Evolutionary conservation across 2,113 vertebrate genomes (phyloP), one percentile per base, ranked within the genome.

Genomic region (Diphyllodes magnificus): DNA sequence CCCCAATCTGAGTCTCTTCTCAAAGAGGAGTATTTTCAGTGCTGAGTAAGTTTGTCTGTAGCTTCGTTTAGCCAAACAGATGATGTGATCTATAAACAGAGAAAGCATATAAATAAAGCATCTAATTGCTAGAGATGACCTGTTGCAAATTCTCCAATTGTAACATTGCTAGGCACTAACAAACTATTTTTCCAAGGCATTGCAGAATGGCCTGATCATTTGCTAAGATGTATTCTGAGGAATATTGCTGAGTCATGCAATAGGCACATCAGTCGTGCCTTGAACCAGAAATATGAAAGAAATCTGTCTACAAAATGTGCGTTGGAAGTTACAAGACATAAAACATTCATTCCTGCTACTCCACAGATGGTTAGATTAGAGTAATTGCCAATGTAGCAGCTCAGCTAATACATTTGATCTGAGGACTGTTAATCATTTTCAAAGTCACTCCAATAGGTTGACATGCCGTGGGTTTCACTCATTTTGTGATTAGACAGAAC

Each of bases 401-500:
- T 54, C 39, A 57, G 42, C 15, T 86, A 40, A 57, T 66, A 57
- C 12, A 9, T 75, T 47, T 78, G 12, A 27, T 68, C 17, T 79
- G 53, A 68, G n/a, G 33, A 47, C 30, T 60, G 17, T 76, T 76
- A 80, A 42, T 54, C 5, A 47, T 28, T 77, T 82, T 45, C 72
- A 50, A 73, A 85, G n/a, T 61, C 21, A 37, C 7, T 83, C 16
- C 23, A 63, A 9, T 15, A 49, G 7, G 6, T 39, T 81, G 54
- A 61, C 18, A 15, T 14, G 51, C 11, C 0, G 0, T 77, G 35
- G 8, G 9, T 89, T 65, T 82, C 61, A 37, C 11, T 18, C 7
- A 61, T 92, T 42, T 83, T 71, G 7, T 85, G n/a, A 33, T 59
- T 88, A 82, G 25, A 31, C 24, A 33, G 37, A 89, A 31, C 14